Conservation (phyloP, 2,888 invertebrate genomes). For the Altica lythri region DNA sequence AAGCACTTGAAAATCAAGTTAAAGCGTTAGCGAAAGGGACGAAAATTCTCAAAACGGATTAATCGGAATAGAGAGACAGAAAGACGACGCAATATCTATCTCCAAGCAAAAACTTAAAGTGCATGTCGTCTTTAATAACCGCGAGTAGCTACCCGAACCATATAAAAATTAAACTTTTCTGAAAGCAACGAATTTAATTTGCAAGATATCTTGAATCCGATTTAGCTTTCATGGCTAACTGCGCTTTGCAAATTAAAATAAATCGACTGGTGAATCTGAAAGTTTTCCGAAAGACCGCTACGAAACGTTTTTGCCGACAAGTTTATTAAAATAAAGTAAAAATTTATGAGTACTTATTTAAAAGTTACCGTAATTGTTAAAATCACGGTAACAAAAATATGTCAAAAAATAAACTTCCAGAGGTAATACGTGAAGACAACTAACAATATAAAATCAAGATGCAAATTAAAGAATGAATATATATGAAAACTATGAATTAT, state of each 20-base stretch:
- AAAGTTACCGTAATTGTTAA: too few species aligned
- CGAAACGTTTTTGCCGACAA: slow-evolving; percentile 13
- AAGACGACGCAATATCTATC: not conserved
- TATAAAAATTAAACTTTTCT: slow-evolving; percentile 35
- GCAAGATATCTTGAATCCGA: slow-evolving; percentile 38
- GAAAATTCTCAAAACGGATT: not conserved
- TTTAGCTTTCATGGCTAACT: slow-evolving; percentile 36
- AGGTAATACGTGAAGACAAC: too few species aligned
- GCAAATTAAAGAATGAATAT: too few species aligned
- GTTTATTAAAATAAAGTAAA: not conserved
- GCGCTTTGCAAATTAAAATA: slow-evolving; percentile 38
- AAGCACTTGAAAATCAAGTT: not conserved
- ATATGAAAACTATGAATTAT: too few species aligned
- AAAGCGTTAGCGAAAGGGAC: not conserved
- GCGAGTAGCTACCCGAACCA: slow-evolving; percentile 24
- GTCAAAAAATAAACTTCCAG: too few species aligned
- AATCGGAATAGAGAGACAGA: not conserved
- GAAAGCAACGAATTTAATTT: slow-evolving; percentile 38
- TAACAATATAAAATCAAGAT: too few species aligned
- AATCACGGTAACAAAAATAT: too few species aligned
- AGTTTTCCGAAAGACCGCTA: slow-evolving; percentile 15
- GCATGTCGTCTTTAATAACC: slow-evolving; percentile 30
- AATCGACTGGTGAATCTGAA: slow-evolving; percentile 35
- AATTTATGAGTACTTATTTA: too few species aligned
- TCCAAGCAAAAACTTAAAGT: slow-evolving; percentile 20